Evolutionary conservation across 1,140 invertebrate species (phyloP).

Genomic region (Drosophila santomea): DNA sequence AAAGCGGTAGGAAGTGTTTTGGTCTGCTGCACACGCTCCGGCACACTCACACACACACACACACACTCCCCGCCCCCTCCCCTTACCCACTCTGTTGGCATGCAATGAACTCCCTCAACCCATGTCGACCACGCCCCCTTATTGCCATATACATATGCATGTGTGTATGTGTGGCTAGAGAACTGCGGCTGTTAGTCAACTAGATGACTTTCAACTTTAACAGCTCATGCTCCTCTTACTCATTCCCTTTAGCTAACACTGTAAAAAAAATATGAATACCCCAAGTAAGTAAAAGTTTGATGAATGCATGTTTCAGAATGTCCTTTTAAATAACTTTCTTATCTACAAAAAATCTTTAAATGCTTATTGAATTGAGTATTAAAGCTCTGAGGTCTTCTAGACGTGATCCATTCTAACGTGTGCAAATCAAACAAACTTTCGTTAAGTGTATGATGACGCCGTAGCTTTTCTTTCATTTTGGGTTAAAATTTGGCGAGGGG

Average conservation of each 20-base stretch:
- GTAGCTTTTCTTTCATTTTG: constrained; percentile 40
- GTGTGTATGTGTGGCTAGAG: neutral
- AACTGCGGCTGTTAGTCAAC: constrained; percentile 58
- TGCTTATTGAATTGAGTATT: no score
- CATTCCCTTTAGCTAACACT: neutral
- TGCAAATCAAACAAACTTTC: neutral
- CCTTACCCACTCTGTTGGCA: constrained; percentile 28
- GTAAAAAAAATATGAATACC: neutral
- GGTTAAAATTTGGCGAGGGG: constrained; percentile 6
- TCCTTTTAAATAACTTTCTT: no score
- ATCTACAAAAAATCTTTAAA: no score
- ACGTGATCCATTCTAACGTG: no score
- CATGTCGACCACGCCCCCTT: neutral
- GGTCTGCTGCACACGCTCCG: constrained; percentile 78
- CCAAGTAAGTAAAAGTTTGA: no score
- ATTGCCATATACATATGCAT: constrained; percentile 14
- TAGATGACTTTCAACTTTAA: constrained; percentile 78
- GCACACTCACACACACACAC: constrained; percentile 22
- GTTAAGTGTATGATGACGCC: constrained; percentile 45
- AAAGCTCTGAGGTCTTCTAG: no score
- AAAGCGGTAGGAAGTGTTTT: constrained; percentile 83
- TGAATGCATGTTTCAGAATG: no score
- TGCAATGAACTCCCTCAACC: constrained; percentile 65
- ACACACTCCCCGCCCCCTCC: neutral
- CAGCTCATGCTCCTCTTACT: constrained; percentile 10